Conservation (phyloP, 2,113 vertebrate genomes). For the Eurystomus gularis region DNA sequence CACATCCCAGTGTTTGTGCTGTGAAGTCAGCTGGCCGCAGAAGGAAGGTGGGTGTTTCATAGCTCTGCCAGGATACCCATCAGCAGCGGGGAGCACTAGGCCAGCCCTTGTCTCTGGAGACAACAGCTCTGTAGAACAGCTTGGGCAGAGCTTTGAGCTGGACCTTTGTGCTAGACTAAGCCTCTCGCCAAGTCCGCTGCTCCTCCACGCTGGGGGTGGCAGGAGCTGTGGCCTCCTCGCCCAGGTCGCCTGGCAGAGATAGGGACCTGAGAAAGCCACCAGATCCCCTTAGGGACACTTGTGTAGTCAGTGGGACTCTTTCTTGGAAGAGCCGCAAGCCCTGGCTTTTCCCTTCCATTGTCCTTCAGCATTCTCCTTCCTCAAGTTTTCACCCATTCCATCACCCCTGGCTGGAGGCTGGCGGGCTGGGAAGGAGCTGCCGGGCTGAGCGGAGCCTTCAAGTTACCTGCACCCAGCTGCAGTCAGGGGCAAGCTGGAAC, state of each 20-base stretch:
- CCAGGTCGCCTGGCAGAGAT: background rate
- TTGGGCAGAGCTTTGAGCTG: background rate
- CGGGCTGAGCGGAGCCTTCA: background rate
- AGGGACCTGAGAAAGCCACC: no score
- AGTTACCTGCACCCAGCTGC: background rate
- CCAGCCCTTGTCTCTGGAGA: background rate
- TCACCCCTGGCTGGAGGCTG: background rate
- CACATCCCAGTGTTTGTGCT: background rate
- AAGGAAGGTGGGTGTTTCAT: background rate
- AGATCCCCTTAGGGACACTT: no score
- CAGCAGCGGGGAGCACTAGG: background rate
- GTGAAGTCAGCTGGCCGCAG: background rate
- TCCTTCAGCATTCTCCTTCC: background rate
- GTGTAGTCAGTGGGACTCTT: background rate
- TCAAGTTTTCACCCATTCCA: background rate
- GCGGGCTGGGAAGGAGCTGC: background rate
- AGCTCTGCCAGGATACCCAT: background rate
- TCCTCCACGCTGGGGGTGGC: rapidly evolving
- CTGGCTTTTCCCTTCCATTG: background rate
- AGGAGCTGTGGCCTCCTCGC: background rate
- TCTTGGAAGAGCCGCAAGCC: background rate
- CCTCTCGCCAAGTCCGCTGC: rapidly evolving
- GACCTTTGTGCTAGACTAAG: background rate
- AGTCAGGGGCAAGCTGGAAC: background rate
- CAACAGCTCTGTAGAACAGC: no score